Percentiles rank a stretch among this genome's conserved stretches.
Conservation (phyloP, 2,797 vertebrate genomes). For the Brachyrhaphis roseni region DNA sequence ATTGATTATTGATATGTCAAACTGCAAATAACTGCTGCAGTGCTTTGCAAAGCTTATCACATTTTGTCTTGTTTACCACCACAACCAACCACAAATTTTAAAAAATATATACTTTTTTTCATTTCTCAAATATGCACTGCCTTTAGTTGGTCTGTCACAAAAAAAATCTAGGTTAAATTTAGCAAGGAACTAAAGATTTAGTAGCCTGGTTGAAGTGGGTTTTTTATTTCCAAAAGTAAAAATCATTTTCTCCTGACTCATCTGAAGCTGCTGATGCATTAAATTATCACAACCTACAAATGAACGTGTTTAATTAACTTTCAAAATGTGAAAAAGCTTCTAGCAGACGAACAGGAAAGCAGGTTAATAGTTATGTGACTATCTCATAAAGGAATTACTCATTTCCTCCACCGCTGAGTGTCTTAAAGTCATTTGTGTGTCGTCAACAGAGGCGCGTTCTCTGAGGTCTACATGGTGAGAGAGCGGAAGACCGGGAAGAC, state of each 20-base stretch:
- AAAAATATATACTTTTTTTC: background rate
- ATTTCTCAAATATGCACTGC: background rate
- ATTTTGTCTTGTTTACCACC: background rate
- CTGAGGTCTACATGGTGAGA: constrained; percentile 95
- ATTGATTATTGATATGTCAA: background rate
- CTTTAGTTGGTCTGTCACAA: background rate
- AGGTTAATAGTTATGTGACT: background rate
- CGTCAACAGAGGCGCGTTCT: constrained; percentile 90
- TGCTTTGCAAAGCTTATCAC: background rate
- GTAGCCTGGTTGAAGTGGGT: background rate
- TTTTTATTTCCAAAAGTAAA: background rate
- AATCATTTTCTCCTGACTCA: background rate
- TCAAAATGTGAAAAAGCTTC: background rate
- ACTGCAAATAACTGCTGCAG: background rate
- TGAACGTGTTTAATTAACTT: background rate
- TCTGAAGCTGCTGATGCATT: background rate
- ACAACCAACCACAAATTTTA: background rate
- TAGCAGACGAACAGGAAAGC: background rate
- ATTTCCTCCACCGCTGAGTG: background rate
- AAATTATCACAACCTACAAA: background rate
- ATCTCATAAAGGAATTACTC: background rate
- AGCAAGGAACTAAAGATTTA: background rate
- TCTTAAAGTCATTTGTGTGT: constrained; percentile 15
- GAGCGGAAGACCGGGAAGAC: constrained; percentile 90
- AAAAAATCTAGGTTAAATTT: background rate